Evolutionary conservation across 2,797 vertebrate genomes (phyloP).

Genomic region (Cercopithecus neglectus): DNA sequence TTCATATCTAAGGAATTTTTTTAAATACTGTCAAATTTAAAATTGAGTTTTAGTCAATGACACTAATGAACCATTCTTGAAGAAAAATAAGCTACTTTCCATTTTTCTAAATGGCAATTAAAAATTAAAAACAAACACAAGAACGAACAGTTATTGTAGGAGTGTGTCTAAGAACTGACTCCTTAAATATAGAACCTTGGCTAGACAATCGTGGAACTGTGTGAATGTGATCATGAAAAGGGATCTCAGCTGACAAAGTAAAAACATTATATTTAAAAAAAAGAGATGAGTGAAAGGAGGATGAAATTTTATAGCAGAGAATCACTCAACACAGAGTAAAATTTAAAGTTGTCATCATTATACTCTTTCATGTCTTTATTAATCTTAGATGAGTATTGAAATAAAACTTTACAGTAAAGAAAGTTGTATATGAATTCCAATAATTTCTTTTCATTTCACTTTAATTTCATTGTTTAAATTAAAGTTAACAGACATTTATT

Average conservation of each 20-base stretch:
- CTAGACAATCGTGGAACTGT: not conserved
- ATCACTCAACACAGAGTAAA: not conserved
- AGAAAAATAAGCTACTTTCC: not conserved
- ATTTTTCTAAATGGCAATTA: not conserved
- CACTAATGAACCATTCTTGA: not conserved
- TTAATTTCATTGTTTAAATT: not conserved
- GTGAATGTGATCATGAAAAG: not conserved
- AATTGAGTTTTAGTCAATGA: not conserved
- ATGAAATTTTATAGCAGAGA: not conserved
- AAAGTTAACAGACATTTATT: not conserved
- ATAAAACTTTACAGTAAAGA: not conserved
- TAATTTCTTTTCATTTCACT: not conserved
- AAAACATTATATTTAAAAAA: not conserved
- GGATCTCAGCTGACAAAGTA: not conserved
- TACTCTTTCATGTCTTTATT: not conserved
- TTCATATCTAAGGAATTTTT: not conserved
- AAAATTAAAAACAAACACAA: not conserved
- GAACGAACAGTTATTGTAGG: not conserved
- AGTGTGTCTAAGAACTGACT: not conserved
- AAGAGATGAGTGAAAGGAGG: not conserved
- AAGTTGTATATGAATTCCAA: not conserved
- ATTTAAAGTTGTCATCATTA: not conserved
- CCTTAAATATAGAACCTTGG: not conserved
- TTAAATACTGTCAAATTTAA: not conserved
- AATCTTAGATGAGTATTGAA: not conserved